Percentiles rank a stretch among this genome's conserved stretches.
Evolutionary conservation across 2,113 vertebrate species (phyloP).

Genomic region (Chiloscyllium plagiosum): DNA sequence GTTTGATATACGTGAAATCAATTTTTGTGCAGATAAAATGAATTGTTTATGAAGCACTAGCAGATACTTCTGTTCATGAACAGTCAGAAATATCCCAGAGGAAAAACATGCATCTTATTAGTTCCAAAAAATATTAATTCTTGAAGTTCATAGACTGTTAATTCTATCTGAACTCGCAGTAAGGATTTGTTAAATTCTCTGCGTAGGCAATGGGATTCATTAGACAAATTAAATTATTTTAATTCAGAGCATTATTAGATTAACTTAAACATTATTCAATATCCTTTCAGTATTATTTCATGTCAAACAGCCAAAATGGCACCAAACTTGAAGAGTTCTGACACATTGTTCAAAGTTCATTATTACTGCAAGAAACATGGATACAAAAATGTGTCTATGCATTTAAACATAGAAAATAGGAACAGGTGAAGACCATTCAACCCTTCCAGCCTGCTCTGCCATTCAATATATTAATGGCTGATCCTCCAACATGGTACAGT

Average conservation of each 20-base stretch:
- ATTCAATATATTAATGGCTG: too few species aligned
- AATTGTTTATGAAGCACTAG: not conserved
- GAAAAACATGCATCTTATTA: not conserved
- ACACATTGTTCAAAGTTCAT: not conserved
- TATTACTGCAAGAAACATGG: not conserved
- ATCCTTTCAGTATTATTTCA: not conserved
- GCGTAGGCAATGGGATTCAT: not conserved
- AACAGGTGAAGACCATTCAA: too few species aligned
- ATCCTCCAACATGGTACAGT: too few species aligned
- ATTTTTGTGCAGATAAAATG: not conserved
- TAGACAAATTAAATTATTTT: not conserved
- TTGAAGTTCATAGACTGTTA: not conserved
- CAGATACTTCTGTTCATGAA: not conserved
- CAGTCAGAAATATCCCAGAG: not conserved
- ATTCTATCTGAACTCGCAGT: not conserved
- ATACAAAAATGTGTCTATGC: not conserved
- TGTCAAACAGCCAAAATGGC: not conserved
- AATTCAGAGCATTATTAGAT: not conserved
- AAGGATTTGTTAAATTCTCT: not conserved
- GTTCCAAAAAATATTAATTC: not conserved
- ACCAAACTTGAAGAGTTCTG: not conserved
- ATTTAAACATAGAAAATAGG: not conserved
- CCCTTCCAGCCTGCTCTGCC: too few species aligned
- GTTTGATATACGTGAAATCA: constrained; percentile 35
- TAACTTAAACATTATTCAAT: not conserved